phyloP scores from a whole-genome alignment of 1,140 invertebrate species.

The Meloidogyne hapla region DNA sequence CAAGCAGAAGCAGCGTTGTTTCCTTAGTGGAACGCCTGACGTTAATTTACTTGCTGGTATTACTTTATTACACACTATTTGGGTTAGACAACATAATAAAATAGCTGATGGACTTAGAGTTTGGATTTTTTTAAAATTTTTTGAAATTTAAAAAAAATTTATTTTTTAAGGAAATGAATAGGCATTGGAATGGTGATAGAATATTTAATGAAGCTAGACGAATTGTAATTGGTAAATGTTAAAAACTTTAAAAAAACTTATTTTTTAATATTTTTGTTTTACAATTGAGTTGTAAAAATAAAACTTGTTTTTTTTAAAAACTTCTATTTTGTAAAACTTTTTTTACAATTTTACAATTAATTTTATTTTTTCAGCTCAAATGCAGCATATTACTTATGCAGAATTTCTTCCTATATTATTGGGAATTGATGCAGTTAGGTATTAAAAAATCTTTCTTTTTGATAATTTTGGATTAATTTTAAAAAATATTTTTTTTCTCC shows the following conservation, averaged over 20 bases:
- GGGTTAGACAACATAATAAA: constrained; percentile 75
- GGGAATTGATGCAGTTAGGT: constrained; percentile 51
- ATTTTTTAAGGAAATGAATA: constrained; percentile 75
- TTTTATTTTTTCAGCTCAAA: constrained; percentile 63
- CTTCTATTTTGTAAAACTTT: no score
- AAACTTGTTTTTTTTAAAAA: no score
- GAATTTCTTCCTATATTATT: constrained; percentile 65
- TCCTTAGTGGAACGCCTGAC: constrained; percentile 71
- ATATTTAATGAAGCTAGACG: constrained; percentile 81
- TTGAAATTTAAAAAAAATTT: background rate
- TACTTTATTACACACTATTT: constrained; percentile 80
- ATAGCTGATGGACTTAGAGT: constrained; percentile 52
- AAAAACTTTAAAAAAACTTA: constrained; percentile 38
- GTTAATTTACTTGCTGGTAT: constrained; percentile 86
- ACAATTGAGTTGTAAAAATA: no score
- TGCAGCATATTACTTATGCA: constrained; percentile 62
- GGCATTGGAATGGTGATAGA: constrained; percentile 90
- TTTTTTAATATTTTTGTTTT: no score
- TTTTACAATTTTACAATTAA: constrained; percentile 75
- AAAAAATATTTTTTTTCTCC: constrained; percentile 38
- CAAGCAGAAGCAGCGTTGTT: constrained; percentile 46
- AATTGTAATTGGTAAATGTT: constrained; percentile 70
- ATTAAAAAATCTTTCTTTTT: background rate
- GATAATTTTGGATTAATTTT: background rate
- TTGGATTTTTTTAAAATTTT: background rate